Percentiles rank a stretch among this genome's conserved stretches.
Conservation (phyloP, 2,113 vertebrate genomes). For the Scomber japonicus region DNA sequence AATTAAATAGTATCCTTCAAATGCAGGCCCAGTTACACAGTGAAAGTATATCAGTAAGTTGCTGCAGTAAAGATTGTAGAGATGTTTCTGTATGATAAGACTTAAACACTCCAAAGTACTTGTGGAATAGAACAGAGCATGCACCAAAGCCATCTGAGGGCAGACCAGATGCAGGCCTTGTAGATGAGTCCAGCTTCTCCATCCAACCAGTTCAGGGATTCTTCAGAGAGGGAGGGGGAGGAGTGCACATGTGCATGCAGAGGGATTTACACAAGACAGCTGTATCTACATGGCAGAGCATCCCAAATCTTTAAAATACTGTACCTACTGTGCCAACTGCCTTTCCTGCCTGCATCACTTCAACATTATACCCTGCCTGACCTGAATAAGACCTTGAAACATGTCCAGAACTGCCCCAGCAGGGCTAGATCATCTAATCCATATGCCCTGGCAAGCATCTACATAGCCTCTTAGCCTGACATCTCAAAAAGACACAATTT, state of each 20-base stretch:
- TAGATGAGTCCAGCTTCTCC: slow-evolving; percentile 43
- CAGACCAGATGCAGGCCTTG: slow-evolving; percentile 27
- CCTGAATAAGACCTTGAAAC: slow-evolving; percentile 36
- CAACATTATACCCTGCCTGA: slow-evolving; percentile 26
- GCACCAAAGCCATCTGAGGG: slow-evolving; percentile 39
- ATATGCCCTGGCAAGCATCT: slow-evolving; percentile 25
- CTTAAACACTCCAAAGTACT: not conserved
- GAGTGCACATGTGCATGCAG: slow-evolving; percentile 9
- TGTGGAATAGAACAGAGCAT: not conserved
- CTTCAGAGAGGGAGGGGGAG: slow-evolving; percentile 21
- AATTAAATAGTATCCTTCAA: not conserved
- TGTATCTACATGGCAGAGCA: slow-evolving; percentile 56
- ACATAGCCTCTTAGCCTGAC: slow-evolving; percentile 4
- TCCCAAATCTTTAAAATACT: slow-evolving; percentile 14
- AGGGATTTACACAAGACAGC: slow-evolving; percentile 35
- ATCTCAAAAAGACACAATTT: slow-evolving; percentile 2
- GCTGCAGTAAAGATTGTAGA: not conserved
- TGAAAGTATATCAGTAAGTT: not conserved
- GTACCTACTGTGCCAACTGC: slow-evolving; percentile 18
- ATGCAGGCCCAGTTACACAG: not conserved
- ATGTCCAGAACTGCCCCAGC: slow-evolving; percentile 3
- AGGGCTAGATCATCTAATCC: slow-evolving; percentile 37
- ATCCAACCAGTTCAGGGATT: slow-evolving; percentile 36
- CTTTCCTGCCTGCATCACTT: slow-evolving; percentile 5
- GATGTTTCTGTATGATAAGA: not conserved